Base-by-base conservation (phyloP, 2,797 vertebrate species). In the Fistularia commersonii region DNA sequence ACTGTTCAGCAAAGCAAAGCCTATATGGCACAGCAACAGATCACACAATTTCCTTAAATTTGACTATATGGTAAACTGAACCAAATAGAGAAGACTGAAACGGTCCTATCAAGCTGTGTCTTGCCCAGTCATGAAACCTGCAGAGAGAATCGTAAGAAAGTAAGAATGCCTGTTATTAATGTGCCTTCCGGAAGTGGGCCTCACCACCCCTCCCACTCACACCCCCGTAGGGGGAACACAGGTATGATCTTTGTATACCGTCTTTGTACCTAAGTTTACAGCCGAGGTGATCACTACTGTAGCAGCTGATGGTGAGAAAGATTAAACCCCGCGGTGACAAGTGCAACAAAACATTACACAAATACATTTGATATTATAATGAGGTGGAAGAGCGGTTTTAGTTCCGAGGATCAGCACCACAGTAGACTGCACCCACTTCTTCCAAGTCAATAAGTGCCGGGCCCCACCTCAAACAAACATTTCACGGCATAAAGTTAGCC, bases 101-200 rank as follows among this genome's bases (percentile, higher is more conserved):
- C 14, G 40, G 40, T 48, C 49, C 43, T 41, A 68, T 86, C 87
- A 83, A 79, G 85, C 81, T 75, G 77, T 7, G 86, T 83, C 83
- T 85, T 85, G 86, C 79, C 84, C 74, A 35, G 68, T 66, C 57
- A 65, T 70, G 67, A 73, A 82, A 61, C 53, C 57, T 11, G 47
- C 61, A 54, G 64, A 68, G 61, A 76, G 79, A 86, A 80, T 62
- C 68, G 74, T 74, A 10, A 36, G 7, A 36, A 10, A 10, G 35
- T 36, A 36, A 36, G 37, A 12, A 15, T 50, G 84, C 62, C 80
- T 83, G 80, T 85, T 83, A 79, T 86, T 87, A 85, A 80, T 84
- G 72, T 85, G 79, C 77, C 69, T 76, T 74, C 76, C 79, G 80
- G 84, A 84, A 85, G 81, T 84, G 84, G 86, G 84, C 87, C 82